Evolutionary conservation across 2,888 invertebrate genomes (phyloP), one percentile per base, ranked within the genome.

Genomic region (Standfussiana lucernea): DNA sequence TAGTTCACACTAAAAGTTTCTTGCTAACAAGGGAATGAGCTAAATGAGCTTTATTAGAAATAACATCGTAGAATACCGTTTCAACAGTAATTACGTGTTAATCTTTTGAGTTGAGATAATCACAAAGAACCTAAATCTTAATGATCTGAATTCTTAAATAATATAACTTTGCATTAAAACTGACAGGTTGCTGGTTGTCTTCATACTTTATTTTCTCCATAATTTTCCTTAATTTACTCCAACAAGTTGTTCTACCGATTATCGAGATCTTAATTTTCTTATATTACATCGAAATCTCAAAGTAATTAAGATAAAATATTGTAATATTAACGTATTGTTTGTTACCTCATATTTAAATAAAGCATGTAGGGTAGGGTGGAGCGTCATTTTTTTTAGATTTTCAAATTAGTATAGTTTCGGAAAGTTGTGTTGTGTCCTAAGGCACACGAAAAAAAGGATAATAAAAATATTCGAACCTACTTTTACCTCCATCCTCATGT

Each of bases 81-180:
- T 56, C 18, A 42, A 59, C 35, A 11, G 13, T 61, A 71, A 79
- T 72, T 21, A 53, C 6, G 3, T 64, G 50, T 75, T 50, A 66
- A 69, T 75, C 50, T 53, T 53, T 61, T 13, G 4, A 35, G 45
- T 68, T 56, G 24, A 75, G n/a, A 59, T 59, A 18, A 77, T 76
- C 53, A 65, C n/a, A 62, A 56, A 75, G 37, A 75, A 65, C 35
- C 1, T 37, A 65, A 47, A 8, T 8, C 11, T 21, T 64, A 45
- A 37, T 45, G 53, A 82, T 65, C 15, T n/a, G 10, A 78, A 78
- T 65, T 24, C 68, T 77, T 69, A 45, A 65, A 69, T 83, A 65
- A 72, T 47, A 66, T 72, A 66, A 72, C 32, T 21, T 56, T 47
- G 35, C 50, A 69, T 71, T 45, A 64, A 53, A 72, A 40, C 69